Evolutionary conservation across 2,113 vertebrate genomes (phyloP).

Genomic region (Carassius carassius): DNA sequence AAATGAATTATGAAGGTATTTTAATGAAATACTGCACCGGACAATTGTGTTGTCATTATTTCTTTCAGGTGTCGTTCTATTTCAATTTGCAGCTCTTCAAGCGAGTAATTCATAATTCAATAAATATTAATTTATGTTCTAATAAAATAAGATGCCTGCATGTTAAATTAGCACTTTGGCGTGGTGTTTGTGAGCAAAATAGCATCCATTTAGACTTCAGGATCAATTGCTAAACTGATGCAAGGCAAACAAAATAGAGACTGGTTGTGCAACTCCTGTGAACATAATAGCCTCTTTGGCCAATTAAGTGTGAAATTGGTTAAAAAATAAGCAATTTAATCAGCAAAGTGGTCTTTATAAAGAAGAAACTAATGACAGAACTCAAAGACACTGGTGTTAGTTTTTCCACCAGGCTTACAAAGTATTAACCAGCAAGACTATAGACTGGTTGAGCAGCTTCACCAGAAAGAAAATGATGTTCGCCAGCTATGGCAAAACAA

Average conservation of each 20-base stretch:
- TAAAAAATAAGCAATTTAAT: slow-evolving; percentile 22
- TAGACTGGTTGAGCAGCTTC: too few species aligned
- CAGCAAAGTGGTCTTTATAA: not conserved
- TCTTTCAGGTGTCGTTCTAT: not conserved
- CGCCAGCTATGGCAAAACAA: too few species aligned
- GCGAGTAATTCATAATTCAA: slow-evolving; percentile 14
- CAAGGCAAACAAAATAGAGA: not conserved
- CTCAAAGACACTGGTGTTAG: not conserved
- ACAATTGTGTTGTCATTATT: slow-evolving; percentile 6
- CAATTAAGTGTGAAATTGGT: slow-evolving; percentile 36
- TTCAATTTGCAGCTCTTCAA: slow-evolving; percentile 32
- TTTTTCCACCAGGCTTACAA: too few species aligned
- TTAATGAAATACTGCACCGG: not conserved
- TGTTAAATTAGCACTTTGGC: not conserved
- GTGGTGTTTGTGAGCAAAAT: not conserved
- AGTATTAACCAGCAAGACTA: too few species aligned
- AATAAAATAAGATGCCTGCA: not conserved
- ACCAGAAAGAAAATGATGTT: too few species aligned
- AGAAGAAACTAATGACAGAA: not conserved
- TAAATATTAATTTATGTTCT: not conserved
- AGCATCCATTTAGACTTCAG: too few species aligned
- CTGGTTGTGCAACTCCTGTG: not conserved
- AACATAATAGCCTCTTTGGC: slow-evolving; percentile 28
- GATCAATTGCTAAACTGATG: not conserved
- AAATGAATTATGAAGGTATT: slow-evolving; percentile 1